Evolutionary conservation across 2,888 invertebrate genomes (phyloP), one percentile per base, ranked within the genome.

Genomic region (Therioaphis trifolii): DNA sequence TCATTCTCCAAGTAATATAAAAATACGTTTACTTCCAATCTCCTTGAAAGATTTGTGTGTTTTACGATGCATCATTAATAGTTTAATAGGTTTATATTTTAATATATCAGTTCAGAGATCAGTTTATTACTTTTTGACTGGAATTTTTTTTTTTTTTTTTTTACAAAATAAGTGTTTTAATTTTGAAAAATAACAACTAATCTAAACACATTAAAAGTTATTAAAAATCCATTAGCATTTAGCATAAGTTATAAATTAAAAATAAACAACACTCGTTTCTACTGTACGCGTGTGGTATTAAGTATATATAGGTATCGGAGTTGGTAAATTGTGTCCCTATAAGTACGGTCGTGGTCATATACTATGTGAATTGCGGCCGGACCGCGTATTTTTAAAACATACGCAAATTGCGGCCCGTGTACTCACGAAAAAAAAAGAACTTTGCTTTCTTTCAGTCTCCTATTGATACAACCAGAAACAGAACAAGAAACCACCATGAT

Each of bases 181-280:
- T 27, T 61, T 61, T 12, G n/a, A n/a, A 18, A 14, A 43, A 43
- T 61, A 61, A 46, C 40, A 40, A 49, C 46, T n/a, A 21, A 77
- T 76, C 4, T 35, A 21, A 21, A 29, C 77, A 21, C 77, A 66
- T 77, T 66, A 77, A 49, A 77, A 66, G 49, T 66, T 29, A 77
- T 66, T 77, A 49, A 66, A 66, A 77, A 49, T 58, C 77, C 77
- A 77, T 77, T 77, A 77, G 63, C n/a, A n/a, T n/a, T n/a, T n/a
- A n/a, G n/a, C 77, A 66, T 77, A 77, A 77, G 49, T 77, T 63
- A 63, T 49, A 29, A 66, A 27, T 27, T 29, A 61, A 77, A 63
- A 63, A 77, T 40, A 58, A 61, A 63, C 21, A 77, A 49, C 46
- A 46, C 27, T 72, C 49, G n/a, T n/a, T n/a, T n/a, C 55, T 35